Percentiles rank a stretch among this genome's conserved stretches.
Evolutionary conservation across 2,113 vertebrate genomes (phyloP).

Genomic region (Lepidothrix coronata): DNA sequence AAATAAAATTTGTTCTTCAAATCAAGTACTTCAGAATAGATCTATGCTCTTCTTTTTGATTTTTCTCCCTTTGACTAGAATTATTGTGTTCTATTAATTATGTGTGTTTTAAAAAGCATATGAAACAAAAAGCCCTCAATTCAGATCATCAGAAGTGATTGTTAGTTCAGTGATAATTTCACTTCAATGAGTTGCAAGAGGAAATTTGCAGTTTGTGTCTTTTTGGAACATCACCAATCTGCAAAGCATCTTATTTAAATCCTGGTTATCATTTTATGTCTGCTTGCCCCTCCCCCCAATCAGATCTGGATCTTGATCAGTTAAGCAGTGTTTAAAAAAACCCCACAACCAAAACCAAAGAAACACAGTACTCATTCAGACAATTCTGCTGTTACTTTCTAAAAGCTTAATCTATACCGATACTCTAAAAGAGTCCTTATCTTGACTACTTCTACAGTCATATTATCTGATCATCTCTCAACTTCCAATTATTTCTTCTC

Average conservation of each 20-base stretch:
- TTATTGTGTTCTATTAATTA: neutral
- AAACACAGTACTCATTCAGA: neutral
- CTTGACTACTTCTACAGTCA: neutral
- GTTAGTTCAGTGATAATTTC: neutral
- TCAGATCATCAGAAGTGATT: neutral
- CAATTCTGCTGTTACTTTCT: neutral
- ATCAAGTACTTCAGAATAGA: conserved; percentile 1
- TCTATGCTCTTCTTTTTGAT: neutral
- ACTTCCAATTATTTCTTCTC: neutral
- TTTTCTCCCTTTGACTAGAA: neutral
- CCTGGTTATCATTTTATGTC: neutral
- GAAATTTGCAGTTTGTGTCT: neutral
- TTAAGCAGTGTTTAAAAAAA: neutral
- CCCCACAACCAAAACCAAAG: rapidly evolving
- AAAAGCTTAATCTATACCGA: neutral
- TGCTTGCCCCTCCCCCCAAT: neutral
- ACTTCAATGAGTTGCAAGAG: neutral
- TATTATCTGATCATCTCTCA: neutral
- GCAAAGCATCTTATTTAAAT: neutral
- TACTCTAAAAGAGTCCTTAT: neutral
- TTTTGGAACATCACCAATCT: neutral
- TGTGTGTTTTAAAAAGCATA: neutral
- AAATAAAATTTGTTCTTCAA: conserved; percentile 26
- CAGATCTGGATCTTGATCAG: neutral
- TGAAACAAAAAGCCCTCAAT: neutral